Percentiles rank a stretch among this genome's conserved stretches.
phyloP scores from a whole-genome alignment of 2,113 vertebrate genomes.

The Cisticola juncidis region DNA sequence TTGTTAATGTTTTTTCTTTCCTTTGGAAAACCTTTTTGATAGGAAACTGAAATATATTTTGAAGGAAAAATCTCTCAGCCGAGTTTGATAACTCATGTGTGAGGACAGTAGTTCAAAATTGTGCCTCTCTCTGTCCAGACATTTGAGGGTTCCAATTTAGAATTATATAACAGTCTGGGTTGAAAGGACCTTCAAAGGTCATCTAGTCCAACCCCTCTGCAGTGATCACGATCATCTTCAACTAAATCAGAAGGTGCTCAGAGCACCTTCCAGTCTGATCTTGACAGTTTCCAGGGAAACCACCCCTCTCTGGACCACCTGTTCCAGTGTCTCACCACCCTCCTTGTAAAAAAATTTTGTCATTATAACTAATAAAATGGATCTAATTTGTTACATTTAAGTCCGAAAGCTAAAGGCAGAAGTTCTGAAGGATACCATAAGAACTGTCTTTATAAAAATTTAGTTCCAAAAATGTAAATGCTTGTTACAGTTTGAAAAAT shows the following conservation, averaged over 20 bases:
- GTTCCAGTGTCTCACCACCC: neutral
- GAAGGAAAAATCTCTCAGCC: neutral
- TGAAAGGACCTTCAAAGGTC: neutral
- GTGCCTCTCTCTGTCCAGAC: neutral
- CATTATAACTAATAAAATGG: neutral
- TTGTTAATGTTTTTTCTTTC: neutral
- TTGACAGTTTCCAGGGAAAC: neutral
- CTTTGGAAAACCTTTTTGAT: neutral
- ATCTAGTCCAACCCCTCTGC: neutral
- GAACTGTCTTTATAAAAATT: neutral
- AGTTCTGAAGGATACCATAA: neutral
- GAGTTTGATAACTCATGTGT: neutral
- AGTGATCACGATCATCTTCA: neutral
- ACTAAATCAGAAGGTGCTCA: neutral
- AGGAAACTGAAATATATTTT: neutral
- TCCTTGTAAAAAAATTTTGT: neutral
- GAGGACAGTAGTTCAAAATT: neutral
- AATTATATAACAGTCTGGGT: neutral
- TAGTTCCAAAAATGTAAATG: neutral
- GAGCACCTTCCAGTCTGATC: neutral
- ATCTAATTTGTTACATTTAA: neutral
- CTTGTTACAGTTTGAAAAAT: neutral
- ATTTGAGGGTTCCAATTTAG: neutral
- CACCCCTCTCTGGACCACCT: neutral
- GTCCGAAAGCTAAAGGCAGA: neutral